phyloP scores from a whole-genome alignment of 2,888 invertebrate species.

The Nineta flava region DNA sequence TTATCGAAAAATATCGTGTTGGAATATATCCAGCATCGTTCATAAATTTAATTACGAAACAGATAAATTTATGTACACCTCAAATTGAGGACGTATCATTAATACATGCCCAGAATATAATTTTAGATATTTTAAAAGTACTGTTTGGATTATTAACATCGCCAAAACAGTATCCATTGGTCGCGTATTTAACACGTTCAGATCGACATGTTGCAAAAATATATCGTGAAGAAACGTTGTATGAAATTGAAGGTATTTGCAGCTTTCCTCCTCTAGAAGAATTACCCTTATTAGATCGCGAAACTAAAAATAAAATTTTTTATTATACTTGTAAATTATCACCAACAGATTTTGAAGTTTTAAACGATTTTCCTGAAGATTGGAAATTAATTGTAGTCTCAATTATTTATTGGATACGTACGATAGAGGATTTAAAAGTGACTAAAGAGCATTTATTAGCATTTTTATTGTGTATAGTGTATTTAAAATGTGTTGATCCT shows the following conservation, averaged over 20 bases:
- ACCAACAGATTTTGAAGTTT: slow-evolving; percentile 21
- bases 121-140: slow-evolving; percentile 42
- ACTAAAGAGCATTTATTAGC: slow-evolving; percentile 35
- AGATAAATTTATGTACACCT: slow-evolving; percentile 46
- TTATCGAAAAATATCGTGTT: slow-evolving; percentile 40
- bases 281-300: slow-evolving; percentile 20
- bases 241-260: slow-evolving; percentile 4
- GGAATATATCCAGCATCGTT: slow-evolving; percentile 47
- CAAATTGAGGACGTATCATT: slow-evolving; percentile 54
- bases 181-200: slow-evolving; percentile 22
- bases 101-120: slow-evolving; percentile 39
- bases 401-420: slow-evolving; percentile 39
- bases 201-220: slow-evolving; percentile 14
- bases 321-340: slow-evolving; percentile 32
- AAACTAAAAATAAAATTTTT: slow-evolving; percentile 25
- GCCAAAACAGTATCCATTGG: slow-evolving; percentile 10
- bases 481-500: slow-evolving; percentile 38
- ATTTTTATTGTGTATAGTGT: slow-evolving; percentile 37
- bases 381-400: slow-evolving; percentile 43
- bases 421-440: slow-evolving; percentile 26
- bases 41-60: slow-evolving; percentile 49
- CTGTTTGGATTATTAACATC: slow-evolving; percentile 30
- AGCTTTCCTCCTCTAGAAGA: slow-evolving; percentile 23
- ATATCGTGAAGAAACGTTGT: slow-evolving; percentile 12
- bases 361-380: slow-evolving; percentile 33